Conservation (phyloP, 2,113 vertebrate species). For the Procavia capensis region DNA sequence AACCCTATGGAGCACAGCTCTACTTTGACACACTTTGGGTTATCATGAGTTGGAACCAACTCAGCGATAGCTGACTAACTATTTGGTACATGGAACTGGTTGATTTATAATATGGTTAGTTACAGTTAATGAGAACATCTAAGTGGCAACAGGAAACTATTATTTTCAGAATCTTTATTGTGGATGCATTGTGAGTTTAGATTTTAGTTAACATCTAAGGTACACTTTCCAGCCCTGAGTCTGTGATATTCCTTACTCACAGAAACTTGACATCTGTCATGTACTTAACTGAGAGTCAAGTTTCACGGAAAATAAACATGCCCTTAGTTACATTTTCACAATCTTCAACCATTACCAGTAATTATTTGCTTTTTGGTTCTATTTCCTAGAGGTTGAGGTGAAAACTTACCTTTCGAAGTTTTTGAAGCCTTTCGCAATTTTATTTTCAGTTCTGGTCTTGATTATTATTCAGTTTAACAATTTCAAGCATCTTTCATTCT, state of each 20-base stretch:
- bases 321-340: background rate
- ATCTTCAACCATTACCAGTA: background rate
- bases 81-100: background rate
- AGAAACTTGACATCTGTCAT: background rate
- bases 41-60: too few relatives aligned
- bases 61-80: too few relatives aligned
- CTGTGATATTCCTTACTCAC: background rate
- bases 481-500: background rate
- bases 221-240: background rate
- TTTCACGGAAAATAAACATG: background rate
- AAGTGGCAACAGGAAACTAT: background rate
- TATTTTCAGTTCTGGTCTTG: slow-evolving; percentile 8
- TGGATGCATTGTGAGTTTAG: background rate
- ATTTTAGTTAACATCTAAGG: background rate
- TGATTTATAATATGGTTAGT: background rate
- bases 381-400: background rate
- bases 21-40: too few relatives aligned
- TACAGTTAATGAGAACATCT: background rate
- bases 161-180: background rate
- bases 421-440: background rate
- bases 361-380: background rate
- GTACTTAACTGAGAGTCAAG: background rate
- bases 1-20: too few relatives aligned
- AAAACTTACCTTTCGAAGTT: background rate
- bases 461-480: background rate